Evolutionary conservation across 2,888 invertebrate genomes (phyloP), one percentile per base, ranked within the genome.

Genomic region (Sarcophaga caerulescens): DNA sequence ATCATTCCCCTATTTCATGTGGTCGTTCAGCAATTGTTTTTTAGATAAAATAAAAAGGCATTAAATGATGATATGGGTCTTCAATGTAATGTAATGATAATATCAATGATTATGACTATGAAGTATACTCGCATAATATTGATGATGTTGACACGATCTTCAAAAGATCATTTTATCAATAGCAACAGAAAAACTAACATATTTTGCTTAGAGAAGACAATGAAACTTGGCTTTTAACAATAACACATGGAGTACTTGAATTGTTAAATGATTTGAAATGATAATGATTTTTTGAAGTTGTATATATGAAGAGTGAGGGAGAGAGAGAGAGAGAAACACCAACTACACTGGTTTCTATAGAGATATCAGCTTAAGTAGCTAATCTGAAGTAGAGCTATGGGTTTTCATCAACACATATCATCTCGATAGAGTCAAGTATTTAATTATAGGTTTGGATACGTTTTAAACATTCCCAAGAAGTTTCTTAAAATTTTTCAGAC

Each of bases 71-170:
- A 83, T 83, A 79, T 84, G 85, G 81, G 68, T 77, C 79, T 60
- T 79, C 66, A 74, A 71, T 35, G 35, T 52, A 52, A 14, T 59
- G 71, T 76, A 76, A 73, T 78, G 85, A 85, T 85, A 85, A 82
- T 85, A 77, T 83, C 85, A 80, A 80, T 85, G 85, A 82, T 83
- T 85, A 66, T 82, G 73, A 35, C 35, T 71, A 70, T 52, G 17
- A 14, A 17, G 75, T 76, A 68, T 78, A 73, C 60, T 47, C 23
- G 21, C 66, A 70, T 68, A 75, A 76, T 62, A 71, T 79, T 82
- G 82, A 80, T 80, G 79, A 85, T 75, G 85, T 76, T 85, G 79
- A 85, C 85, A 85, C 85, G 85, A 85, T 82, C 85, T 85, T 79
- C 76, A 83, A 78, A 68, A 83, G 76, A 82, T 71, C 47, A 23